These are phyloP conservation scores for Leptobrachium ailaonicum DNA, from an alignment of 2,113 vertebrate species.

Conservation along the genomic window DNA sequence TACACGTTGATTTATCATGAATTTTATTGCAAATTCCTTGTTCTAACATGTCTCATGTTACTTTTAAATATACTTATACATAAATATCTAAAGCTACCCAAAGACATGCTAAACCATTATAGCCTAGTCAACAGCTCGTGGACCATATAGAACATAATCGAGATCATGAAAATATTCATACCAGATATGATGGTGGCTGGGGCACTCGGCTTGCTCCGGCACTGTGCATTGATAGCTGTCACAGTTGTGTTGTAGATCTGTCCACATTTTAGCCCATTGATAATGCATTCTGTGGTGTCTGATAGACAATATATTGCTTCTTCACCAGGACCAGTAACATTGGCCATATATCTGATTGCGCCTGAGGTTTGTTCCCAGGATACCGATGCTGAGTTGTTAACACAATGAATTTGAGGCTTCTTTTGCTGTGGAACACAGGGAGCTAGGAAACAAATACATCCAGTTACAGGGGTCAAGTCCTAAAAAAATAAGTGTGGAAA, in stretches of 20 bases:
- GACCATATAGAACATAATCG: too few species aligned
- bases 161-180: slow-evolving; percentile 45
- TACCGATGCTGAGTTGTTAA: slow-evolving; percentile 57
- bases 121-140: too few species aligned
- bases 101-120: too few species aligned
- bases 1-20: too few species aligned
- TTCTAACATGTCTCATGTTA: not conserved
- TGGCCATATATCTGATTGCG: slow-evolving; percentile 62
- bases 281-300: slow-evolving; percentile 51
- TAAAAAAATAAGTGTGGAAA: too few species aligned
- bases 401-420: slow-evolving; percentile 58
- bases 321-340: slow-evolving; percentile 34
- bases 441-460: slow-evolving; percentile 54
- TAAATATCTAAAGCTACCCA: not conserved
- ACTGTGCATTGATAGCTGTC: slow-evolving; percentile 54
- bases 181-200: slow-evolving; percentile 62
- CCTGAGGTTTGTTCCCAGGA: slow-evolving; percentile 57
- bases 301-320: slow-evolving; percentile 55
- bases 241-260: slow-evolving; percentile 64
- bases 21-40: too few species aligned
- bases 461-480: too few species aligned
- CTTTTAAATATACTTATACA: not conserved
- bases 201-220: slow-evolving; percentile 52
- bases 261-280: slow-evolving; percentile 63
- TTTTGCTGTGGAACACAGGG: slow-evolving; percentile 65